Base-by-base conservation (phyloP, 1,140 invertebrate species). In the Drosophila kohkoa region DNA sequence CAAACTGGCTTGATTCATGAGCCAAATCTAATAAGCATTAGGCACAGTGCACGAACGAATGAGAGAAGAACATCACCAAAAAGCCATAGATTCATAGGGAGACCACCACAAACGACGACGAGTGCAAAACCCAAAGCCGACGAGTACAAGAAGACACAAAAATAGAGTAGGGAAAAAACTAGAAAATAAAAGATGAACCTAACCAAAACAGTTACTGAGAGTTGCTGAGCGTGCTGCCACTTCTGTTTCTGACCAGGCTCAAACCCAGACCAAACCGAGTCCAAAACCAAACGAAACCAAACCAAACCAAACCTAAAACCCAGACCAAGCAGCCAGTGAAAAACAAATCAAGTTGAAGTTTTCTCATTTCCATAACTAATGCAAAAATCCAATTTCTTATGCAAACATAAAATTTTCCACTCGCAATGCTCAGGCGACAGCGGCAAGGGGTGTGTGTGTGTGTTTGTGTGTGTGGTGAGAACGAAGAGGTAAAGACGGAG, bases 371-470 rank as follows among this genome's bases (percentile, higher is more conserved):
- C 90, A 91, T 91, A 91, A 91, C 90, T 91, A 91, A 91, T 91
- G 90, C 90, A 91, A 91, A 91, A 91, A 91, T 91, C 90, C 90
- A 91, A 91, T 91, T 91, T 91, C 90, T 91, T 91, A 88, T 90
- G 90, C 82, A 91, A 91, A 91, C 90, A 91, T 91, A 90, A 91
- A 90, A 91, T 91, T 90, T 82, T 89, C 86, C 86, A 89, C 85
- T 89, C 78, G 78, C 81, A 85, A 85, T 86, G 85, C 80, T 77
- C 85, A 72, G 74, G 74, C 74, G 74, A 76, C 68, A 72, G 74
- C 57, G 57, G 49, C 62, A 70, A 65, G 59, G 51, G 25, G 48
- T 30, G 20, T 43, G 49, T 11, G 28, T 52, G 11, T n/a, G 49
- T 52, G 11, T 51, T 3, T 51, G 48, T 20, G 28, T 13, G 51